Evolutionary conservation across 2,888 invertebrate genomes (phyloP).

Genomic region (Lutraria lutraria): DNA sequence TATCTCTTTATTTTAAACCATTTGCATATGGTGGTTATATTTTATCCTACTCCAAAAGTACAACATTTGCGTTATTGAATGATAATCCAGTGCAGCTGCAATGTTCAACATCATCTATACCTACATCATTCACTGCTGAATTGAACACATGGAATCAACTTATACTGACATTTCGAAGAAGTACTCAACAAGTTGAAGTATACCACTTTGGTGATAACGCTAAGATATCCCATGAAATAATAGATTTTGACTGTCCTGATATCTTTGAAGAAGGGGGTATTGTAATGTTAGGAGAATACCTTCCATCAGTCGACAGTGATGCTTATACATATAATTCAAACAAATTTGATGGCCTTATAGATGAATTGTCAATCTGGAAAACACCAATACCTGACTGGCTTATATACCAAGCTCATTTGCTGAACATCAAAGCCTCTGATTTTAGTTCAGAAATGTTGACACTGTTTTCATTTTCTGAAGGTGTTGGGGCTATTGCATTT

Average conservation of each 20-base stretch:
- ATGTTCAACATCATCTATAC: conserved; percentile 50
- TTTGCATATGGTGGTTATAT: conserved; percentile 69
- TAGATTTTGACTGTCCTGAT: conserved; percentile 60
- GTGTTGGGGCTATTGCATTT: conserved; percentile 71
- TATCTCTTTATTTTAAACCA: conserved; percentile 78
- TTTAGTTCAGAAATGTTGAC: conserved; percentile 71
- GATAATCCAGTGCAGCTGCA: conserved; percentile 68
- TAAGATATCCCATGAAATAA: conserved; percentile 67
- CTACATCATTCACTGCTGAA: conserved; percentile 51
- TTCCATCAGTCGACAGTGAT: conserved; percentile 67
- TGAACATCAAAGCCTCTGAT: conserved; percentile 73
- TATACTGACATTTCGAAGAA: conserved; percentile 69
- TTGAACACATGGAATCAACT: conserved; percentile 77
- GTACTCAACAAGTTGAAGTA: conserved; percentile 56
- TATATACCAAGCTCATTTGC: conserved; percentile 74
- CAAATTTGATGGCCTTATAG: conserved; percentile 71
- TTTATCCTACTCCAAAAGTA: conserved; percentile 71
- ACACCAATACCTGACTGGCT: conserved; percentile 69
- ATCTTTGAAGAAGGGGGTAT: conserved; percentile 71
- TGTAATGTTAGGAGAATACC: conserved; percentile 75
- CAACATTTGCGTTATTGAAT: conserved; percentile 74
- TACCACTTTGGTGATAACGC: conserved; percentile 70
- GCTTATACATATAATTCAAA: conserved; percentile 52
- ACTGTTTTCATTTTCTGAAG: conserved; percentile 74
- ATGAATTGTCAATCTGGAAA: conserved; percentile 77